These are phyloP conservation scores for Morbakka virulenta DNA, from an alignment of 30 jellyfish, hydroid and myxozoan genomes.

Conservation along the genomic window DNA sequence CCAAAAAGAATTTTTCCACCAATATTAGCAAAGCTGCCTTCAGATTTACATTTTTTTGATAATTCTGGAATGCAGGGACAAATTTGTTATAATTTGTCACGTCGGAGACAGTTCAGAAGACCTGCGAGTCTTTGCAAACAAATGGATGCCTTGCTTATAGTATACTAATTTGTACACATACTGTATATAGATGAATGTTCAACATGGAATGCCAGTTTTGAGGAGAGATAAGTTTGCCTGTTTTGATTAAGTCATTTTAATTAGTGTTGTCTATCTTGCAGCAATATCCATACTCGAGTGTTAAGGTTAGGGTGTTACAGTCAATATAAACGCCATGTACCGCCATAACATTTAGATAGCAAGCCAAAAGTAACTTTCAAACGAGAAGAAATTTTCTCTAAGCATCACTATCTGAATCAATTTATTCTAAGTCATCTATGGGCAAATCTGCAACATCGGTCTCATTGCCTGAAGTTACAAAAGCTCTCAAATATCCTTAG, in stretches of 20 bases:
- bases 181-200: background rate
- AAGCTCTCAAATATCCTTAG: conserved; percentile 15
- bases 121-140: background rate
- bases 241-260: background rate
- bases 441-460: conserved; percentile 3
- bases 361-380: background rate
- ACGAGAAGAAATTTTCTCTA: conserved; percentile 11
- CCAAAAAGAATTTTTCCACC: too few relatives aligned
- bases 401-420: conserved; percentile 42
- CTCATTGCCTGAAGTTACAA: conserved; percentile 31
- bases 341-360: background rate
- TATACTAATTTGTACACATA: background rate
- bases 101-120: background rate
- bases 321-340: too few relatives aligned
- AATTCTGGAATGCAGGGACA: too few relatives aligned
- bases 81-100: background rate
- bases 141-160: conserved; percentile 7
- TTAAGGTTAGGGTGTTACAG: background rate
- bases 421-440: background rate
- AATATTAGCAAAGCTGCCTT: too few relatives aligned
- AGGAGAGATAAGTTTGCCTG: background rate
- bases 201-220: background rate
- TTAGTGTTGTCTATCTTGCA: background rate
- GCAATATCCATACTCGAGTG: conserved; percentile 2
- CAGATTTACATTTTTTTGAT: too few relatives aligned